Conservation (phyloP, 2,888 invertebrate species). For the Hypomecis atomaria region DNA sequence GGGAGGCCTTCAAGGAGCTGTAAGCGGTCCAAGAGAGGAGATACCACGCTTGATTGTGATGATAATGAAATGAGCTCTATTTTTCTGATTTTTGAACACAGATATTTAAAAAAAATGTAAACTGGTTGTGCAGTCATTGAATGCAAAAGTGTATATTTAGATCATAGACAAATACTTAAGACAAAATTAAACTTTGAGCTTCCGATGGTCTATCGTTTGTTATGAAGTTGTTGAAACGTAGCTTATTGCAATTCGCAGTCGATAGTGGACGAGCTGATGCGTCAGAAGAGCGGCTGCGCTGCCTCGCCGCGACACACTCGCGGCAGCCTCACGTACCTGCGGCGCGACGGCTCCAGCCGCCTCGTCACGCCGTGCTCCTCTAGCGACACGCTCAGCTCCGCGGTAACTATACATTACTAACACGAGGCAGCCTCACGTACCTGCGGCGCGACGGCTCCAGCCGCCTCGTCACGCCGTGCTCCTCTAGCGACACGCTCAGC, state of each 20-base stretch:
- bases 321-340: constrained; percentile 88
- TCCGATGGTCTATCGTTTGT: too few relatives aligned
- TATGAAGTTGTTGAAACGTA: too few relatives aligned
- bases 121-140: too few relatives aligned
- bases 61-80: too few relatives aligned
- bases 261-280: constrained; percentile 96
- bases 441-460: constrained; percentile 90
- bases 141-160: too few relatives aligned
- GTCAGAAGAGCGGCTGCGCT: constrained; percentile 87
- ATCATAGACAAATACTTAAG: too few relatives aligned
- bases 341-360: constrained; percentile 89
- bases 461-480: constrained; percentile 85
- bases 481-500: constrained; percentile 81
- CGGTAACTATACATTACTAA: constrained; percentile 61
- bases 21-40: too few relatives aligned
- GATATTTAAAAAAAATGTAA: too few relatives aligned
- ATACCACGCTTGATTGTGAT: too few relatives aligned
- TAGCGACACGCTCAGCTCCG: constrained; percentile 79
- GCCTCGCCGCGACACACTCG: constrained; percentile 81
- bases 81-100: too few relatives aligned
- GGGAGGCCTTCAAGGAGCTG: too few relatives aligned
- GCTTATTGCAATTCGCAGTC: constrained; percentile 84
- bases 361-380: constrained; percentile 84
- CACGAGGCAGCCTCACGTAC: constrained; percentile 87
- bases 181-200: too few relatives aligned